phyloP scores from a whole-genome alignment of 2,888 invertebrate species.

The Lagria hirta region DNA sequence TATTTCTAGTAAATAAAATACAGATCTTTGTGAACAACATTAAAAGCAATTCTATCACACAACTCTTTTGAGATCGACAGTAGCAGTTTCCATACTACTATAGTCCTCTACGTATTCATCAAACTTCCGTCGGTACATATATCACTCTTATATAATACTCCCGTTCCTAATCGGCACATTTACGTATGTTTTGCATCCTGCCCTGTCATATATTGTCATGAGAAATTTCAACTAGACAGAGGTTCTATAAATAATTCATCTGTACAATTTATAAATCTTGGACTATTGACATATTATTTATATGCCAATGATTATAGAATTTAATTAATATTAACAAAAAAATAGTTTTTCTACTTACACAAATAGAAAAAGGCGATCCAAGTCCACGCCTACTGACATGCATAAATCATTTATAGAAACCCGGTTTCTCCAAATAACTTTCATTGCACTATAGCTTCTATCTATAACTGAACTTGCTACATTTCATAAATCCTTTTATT shows the following conservation, averaged over 20 bases:
- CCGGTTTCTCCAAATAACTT: constrained; percentile 13
- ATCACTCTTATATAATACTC: constrained; percentile 48
- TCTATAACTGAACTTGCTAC: constrained; percentile 15
- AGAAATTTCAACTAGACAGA: constrained; percentile 36
- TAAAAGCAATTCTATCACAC: constrained; percentile 55
- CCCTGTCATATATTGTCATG: constrained; percentile 49
- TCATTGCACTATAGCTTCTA: constrained; percentile 21
- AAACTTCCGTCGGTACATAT: constrained; percentile 46
- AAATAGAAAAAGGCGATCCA: too few species aligned
- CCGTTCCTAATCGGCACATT: constrained; percentile 35
- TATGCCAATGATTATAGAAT: too few species aligned
- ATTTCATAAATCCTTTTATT: constrained; percentile 28
- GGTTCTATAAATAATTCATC: too few species aligned
- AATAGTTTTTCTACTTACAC: too few species aligned
- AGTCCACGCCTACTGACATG: too few species aligned
- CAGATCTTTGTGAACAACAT: constrained; percentile 53
- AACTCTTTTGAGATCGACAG: constrained; percentile 53
- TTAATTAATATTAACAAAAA: too few species aligned
- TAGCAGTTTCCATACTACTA: constrained; percentile 34
- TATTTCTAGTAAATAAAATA: constrained; percentile 47
- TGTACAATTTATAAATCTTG: too few species aligned
- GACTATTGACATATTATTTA: too few species aligned
- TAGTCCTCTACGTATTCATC: constrained; percentile 34
- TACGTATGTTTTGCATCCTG: constrained; percentile 36
- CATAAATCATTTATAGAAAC: too few species aligned